Evolutionary conservation across 2,797 vertebrate genomes (phyloP).

Genomic region (Oreochromis mossambicus): DNA sequence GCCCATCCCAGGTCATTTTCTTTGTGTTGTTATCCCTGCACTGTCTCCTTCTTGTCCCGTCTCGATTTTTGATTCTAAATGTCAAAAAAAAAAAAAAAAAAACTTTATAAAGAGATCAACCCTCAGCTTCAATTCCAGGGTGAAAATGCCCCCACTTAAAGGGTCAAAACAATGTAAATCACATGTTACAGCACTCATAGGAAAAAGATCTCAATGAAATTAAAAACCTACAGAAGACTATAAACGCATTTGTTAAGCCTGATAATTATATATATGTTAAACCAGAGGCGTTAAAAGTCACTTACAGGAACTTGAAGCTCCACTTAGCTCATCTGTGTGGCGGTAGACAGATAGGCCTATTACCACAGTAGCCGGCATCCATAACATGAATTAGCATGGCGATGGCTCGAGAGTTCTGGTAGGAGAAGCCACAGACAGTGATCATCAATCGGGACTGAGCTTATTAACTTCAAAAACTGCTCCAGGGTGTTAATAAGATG

Average conservation of each 20-base stretch:
- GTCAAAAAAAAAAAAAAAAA: neutral
- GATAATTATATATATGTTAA: neutral
- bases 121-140: neutral
- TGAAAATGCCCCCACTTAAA: neutral
- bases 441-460: neutral
- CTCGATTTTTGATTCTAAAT: neutral
- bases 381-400: neutral
- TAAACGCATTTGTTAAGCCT: accelerated
- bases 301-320: neutral
- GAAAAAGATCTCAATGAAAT: neutral
- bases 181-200: neutral
- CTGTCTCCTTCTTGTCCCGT: neutral
- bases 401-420: neutral
- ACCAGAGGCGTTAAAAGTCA: neutral
- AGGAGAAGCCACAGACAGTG: neutral
- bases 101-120: neutral
- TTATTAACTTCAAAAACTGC: neutral
- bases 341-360: neutral
- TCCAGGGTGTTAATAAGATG: neutral
- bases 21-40: neutral
- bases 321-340: neutral
- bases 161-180: neutral
- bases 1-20: neutral
- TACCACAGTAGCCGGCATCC: neutral
- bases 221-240: neutral